Evolutionary conservation across 2,113 vertebrate species (phyloP), one percentile per base, ranked within the genome.

Genomic region (Perognathus longimembris): DNA sequence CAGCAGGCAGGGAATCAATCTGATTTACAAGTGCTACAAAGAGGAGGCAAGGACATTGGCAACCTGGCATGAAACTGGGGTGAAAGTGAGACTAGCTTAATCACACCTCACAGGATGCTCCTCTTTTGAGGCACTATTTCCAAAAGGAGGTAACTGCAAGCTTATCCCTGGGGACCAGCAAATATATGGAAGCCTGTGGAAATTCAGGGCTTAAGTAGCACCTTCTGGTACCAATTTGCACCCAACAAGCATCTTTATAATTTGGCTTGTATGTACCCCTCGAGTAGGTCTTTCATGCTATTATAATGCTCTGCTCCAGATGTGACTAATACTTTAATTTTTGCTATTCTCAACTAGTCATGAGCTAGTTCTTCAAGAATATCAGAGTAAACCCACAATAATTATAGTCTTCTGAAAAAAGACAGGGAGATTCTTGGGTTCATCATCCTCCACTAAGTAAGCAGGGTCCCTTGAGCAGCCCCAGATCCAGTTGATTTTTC

Each of bases 361-460:
- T 85, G 84, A 89, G 57, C 42, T 89, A 84, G 69, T 85, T 93
- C 45, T 82, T 9, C 88, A 84, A 89, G 85, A 91, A 84, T 57
- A 30, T 77, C 64, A 92, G 24, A 5, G 1, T 63, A 67, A 94
- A 32, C n/a, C 74, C 50, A 69, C 42, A 59, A 32, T 24, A 67
- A 78, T 77, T 83, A 45, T 54, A 80, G 87, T 91, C 61, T 42
- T 79, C 59, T 90, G 57, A 30, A 73, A 90, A 94, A 64, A 78
- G 40, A 88, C 85, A 78, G 50, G 20, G 82, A 82, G 14, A 3
- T 85, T 88, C 61, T 42, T 90, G 70, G 85, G 63, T 63, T 26
- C 21, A 63, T 95, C 18, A 45, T 84, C 34, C 32, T n/a, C 24
- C 10, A 73, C 20, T 24, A 85, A 85, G 69, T 15, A 91, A 71